Percentiles rank a stretch among this genome's conserved stretches.
Conservation (phyloP, 2,113 vertebrate genomes). For the Pachycephala philippinensis region DNA sequence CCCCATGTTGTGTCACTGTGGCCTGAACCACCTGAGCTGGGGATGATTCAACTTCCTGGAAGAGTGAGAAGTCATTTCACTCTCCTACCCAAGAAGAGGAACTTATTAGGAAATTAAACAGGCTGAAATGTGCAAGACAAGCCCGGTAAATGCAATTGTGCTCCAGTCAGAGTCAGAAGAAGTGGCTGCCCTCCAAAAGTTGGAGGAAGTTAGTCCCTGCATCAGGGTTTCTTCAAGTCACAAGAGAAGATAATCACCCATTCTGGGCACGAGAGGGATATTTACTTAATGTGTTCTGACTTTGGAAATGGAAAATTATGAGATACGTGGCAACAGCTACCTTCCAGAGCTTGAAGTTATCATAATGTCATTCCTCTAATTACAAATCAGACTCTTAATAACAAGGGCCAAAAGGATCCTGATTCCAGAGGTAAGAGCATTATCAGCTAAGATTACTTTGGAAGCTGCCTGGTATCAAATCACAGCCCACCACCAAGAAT, state of each 20-base stretch:
- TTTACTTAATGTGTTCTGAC: slow-evolving; percentile 22
- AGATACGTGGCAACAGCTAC: neutral
- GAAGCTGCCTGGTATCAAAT: neutral
- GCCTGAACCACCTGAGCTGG: neutral
- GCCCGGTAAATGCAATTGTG: neutral
- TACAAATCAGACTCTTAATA: neutral
- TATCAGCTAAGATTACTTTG: neutral
- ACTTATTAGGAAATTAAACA: slow-evolving; percentile 39
- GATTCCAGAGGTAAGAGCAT: neutral
- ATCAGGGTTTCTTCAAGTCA: neutral
- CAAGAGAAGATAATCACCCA: neutral
- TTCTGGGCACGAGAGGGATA: slow-evolving; percentile 7
- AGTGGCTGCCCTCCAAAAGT: neutral
- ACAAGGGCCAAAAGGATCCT: neutral
- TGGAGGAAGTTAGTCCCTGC: neutral
- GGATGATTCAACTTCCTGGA: neutral
- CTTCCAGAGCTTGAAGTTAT: neutral
- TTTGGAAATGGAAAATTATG: neutral
- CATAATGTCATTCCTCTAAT: neutral
- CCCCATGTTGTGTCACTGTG: neutral
- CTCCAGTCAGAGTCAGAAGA: neutral
- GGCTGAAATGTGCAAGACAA: neutral
- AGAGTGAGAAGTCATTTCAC: neutral
- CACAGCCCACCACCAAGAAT: neutral
- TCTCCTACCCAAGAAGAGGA: neutral